Evolutionary conservation across 2,888 invertebrate genomes (phyloP).

Genomic region (Drosophila testacea): DNA sequence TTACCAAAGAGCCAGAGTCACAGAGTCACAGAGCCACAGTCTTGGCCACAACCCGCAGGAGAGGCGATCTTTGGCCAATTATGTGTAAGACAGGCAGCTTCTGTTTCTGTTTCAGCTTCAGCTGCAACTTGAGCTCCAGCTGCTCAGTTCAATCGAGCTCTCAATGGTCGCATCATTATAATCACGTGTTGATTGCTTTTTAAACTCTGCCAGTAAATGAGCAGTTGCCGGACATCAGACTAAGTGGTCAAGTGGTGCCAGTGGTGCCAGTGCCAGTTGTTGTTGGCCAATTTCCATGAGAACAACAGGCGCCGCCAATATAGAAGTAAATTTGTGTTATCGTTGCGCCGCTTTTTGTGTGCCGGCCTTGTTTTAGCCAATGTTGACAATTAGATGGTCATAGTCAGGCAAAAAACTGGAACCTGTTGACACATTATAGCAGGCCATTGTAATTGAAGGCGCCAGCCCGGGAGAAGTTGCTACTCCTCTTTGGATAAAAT

Average conservation of each 20-base stretch:
- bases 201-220: constrained; percentile 70
- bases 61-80: constrained; percentile 53
- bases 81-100: constrained; percentile 75
- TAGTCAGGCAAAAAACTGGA: constrained; percentile 2
- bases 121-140: constrained; percentile 17
- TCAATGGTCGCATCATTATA: constrained; percentile 72
- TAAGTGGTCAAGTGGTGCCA: constrained; percentile 44
- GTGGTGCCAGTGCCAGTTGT: background rate
- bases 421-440: constrained; percentile 59
- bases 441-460: constrained; percentile 52
- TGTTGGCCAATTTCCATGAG: constrained; percentile 53
- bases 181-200: constrained; percentile 82
- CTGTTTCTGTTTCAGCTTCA: constrained; percentile 21
- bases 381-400: constrained; percentile 69
- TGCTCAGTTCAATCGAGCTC: constrained; percentile 34
- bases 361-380: constrained; percentile 61
- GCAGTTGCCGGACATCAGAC: constrained; percentile 41
- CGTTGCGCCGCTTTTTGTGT: constrained; percentile 17
- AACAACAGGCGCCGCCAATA: constrained; percentile 61
- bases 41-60: constrained; percentile 19
- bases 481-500: background rate
- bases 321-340: constrained; percentile 51
- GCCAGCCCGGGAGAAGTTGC: constrained; percentile 31
- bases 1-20: constrained; percentile 43
- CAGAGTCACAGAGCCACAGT: constrained; percentile 9